Evolutionary conservation across 2,797 vertebrate species (phyloP), one percentile per base, ranked within the genome.

Genomic region (Trematocara caparti): DNA sequence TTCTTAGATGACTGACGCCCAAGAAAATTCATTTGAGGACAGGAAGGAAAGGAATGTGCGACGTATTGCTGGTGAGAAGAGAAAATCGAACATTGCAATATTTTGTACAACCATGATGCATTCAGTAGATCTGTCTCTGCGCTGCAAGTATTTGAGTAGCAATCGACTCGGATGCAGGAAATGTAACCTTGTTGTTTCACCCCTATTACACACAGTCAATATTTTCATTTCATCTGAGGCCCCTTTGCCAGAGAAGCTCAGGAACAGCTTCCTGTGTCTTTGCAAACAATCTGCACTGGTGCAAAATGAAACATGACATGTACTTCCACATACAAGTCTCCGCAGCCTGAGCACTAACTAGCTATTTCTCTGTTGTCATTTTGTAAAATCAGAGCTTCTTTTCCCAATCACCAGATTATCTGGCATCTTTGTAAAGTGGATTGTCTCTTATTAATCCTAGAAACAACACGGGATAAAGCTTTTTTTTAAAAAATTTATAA

Each of bases 131-230:
- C 17, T 6, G 64, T 75, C 48, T 43, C 14, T 62, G 43, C 34
- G 13, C 47, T 11, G 45, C 53, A 48, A 49, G 72, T 75, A 83
- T 86, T 74, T 80, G 82, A 87, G 84, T 78, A 76, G 75, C 78
- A 87, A 82, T 80, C 73, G 85, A 90, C 75, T 78, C 51, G 51
- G 59, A 78, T 79, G 51, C 75, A 84, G 82, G 78, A 86, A 89
- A 81, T 73, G 62, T 86, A 81, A 89, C 86, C 88, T 90, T 88
- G 87, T 87, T 85, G 72, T 78, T 83, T 53, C 74, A 76, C 50
- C 78, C 73, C 77, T 53, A 78, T 87, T 89, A 86, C 74, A 79
- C 76, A 79, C 80, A 89, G 88, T 91, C 89, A 89, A 91, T 87
- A 88, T 89, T 86, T 89, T 85, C 72, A 88, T 90, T 90, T 88